Evolutionary conservation across 2,888 invertebrate genomes (phyloP), one percentile per base, ranked within the genome.

Genomic region (Mellilla xanthometata): DNA sequence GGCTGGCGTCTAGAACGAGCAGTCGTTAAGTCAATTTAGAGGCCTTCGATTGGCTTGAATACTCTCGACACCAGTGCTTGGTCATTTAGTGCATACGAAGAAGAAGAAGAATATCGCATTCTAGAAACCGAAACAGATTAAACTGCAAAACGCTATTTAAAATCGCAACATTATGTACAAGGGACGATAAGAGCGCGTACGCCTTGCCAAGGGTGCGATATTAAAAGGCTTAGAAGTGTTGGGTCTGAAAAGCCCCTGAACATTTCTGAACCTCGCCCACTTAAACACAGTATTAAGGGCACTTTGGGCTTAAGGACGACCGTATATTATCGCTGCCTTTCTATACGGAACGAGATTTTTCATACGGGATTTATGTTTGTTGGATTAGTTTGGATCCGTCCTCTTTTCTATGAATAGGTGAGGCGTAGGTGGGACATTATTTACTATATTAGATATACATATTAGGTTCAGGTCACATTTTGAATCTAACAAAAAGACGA

Each of bases 221-320:
- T 88, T 87, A 89, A 88, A 88, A 86, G 86, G 84, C 85, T 84
- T 81, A 81, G 72, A 75, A 87, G 88, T 86, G 88, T 86, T 83
- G 75, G 79, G 73, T 71, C 80, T 86, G 83, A 87, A 87, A 87
- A 81, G 86, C 79, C 74, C 79, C 80, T 77, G 81, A 82, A 82
- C 78, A 78, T 83, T 81, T 81, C 81, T 75, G 81, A 77, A 79
- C 77, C 83, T 76, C 80, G 84, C 85, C 75, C 86, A 79, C 89
- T 88, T 86, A 77, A 85, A 77, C 85, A 78, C 80, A 81, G 86
- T 85, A 87, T 88, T 88, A 87, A 88, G 87, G 81, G 88, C 77
- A 87, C 88, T 89, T 79, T 74, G 63, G 75, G 67, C 72, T 75
- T 77, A 76, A 82, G 81, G 73, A 73, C 70, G 65, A 64, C 68